Base-by-base conservation (phyloP, 1,140 invertebrate genomes). In the Cyclargus thomasi region DNA sequence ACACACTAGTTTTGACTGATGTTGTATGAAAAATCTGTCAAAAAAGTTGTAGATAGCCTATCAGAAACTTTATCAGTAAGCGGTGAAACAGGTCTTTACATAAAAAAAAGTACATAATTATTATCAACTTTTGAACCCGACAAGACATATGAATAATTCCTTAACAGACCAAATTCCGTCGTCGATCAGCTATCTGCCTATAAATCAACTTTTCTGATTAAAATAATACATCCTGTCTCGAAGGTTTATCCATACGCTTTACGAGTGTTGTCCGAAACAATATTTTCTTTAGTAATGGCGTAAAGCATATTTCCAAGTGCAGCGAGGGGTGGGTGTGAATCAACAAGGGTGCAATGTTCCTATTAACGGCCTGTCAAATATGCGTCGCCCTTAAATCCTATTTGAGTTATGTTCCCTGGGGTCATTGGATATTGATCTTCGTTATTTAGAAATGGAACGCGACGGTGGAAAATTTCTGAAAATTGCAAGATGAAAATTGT, bases 341-440 rank as follows among this genome's bases (percentile, higher is more conserved):
- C 81, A 87, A 87, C 83, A 86, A 84, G 83, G 83, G 84, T 75
- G 82, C 74, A 80, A 74, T 64, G 67, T 82, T 79, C 78, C 83
- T 84, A 89, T 86, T 87, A 86, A 87, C 81, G 79, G 70, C 72
- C 80, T 79, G 84, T 86, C 83, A 83, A 81, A 87, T 74, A 73
- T 77, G 69, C 55, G 55, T 77, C 75, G 68, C 78, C 76, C 85
- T 73, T 76, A 78, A 81, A 84, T 84, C 78, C 81, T 59, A 65
- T 77, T 76, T 81, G 77, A 84, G 73, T 81, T 76, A 81, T 80
- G 75, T 75, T 70, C 75, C 66, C 67, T 55, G 67, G 67, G 35
- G 68, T 66, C 67, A 73, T 70, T 62, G 63, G 70, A 67, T 70
- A 66, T 68, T 68, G 64, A 67, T 57, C 67, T 22, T 20, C 62